A percentile compares a stretch with the other conserved stretches of the same genome.
phyloP scores from a whole-genome alignment of 2,113 vertebrate species.

The Heterocephalus glaber region DNA sequence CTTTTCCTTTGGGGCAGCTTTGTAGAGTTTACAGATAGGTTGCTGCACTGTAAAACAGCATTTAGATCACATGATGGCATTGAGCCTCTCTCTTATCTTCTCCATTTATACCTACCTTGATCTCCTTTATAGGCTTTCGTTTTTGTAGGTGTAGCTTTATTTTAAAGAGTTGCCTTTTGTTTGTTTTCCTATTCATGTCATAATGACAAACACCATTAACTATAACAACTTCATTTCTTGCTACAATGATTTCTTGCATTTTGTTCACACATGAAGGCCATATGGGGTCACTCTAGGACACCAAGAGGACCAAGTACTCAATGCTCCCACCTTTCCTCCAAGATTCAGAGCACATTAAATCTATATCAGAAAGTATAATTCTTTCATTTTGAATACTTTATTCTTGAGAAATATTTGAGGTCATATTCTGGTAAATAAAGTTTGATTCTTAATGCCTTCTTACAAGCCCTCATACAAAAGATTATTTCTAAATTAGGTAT shows the following conservation, averaged over 20 bases:
- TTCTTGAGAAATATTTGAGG: constrained; percentile 27
- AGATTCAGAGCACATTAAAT: neutral
- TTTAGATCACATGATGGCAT: neutral
- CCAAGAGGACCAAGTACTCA: neutral
- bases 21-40: neutral
- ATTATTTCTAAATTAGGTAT: neutral
- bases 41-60: neutral
- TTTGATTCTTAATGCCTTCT: neutral
- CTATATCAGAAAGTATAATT: neutral
- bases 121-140: neutral
- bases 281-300: neutral
- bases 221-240: neutral
- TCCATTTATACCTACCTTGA: neutral
- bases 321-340: neutral
- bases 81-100: neutral
- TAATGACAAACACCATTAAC: neutral
- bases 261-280: neutral
- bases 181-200: neutral
- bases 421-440: neutral
- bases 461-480: neutral
- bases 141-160: neutral
- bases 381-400: constrained; percentile 12
- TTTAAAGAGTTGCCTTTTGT: neutral
- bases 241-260: neutral
- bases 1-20: neutral